Evolutionary conservation across 2,888 invertebrate genomes (phyloP), one percentile per base, ranked within the genome.

Genomic region (Napeogenes sylphis): DNA sequence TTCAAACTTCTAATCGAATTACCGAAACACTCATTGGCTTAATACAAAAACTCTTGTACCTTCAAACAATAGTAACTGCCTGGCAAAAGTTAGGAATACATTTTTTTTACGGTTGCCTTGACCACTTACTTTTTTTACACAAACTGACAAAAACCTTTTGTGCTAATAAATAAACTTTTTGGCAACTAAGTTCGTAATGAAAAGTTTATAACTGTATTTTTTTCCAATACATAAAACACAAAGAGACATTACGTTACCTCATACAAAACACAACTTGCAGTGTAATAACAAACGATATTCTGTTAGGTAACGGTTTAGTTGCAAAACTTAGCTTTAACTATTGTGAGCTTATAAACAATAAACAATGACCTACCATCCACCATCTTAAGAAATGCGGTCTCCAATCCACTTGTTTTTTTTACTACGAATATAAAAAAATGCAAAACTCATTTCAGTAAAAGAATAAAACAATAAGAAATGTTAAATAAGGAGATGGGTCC

Each of bases 391-490:
- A 61, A 63, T 53, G 63, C 61, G 45, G 67, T 59, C 60, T 59
- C 56, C 61, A 58, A 59, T 59, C 67, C 72, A 70, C 73, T 71
- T 70, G 76, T 75, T 76, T 73, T 74, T 71, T 64, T 71, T 62
- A 70, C 70, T 69, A 74, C 77, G 74, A 79, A 76, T 74, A 78
- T 70, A 74, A 80, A 78, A 21, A 79, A 74, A 76, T 75, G 68
- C 75, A 81, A 82, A 81, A 81, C 78, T 80, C 79, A 80, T 83
- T 82, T 76, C 74, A 72, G 78, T 78, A 73, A 72, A 76, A 82
- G 78, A 84, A 83, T 83, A 85, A 86, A 83, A 76, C 80, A 74
- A 80, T 67, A 83, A 83, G 83, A 86, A 85, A 84, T 81, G 79
- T 87, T 84, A 85, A 86, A 84, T 83, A 87, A 84, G 78, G 76